A percentile compares a stretch with the other conserved stretches of the same genome.
Conservation (phyloP, 2,113 vertebrate species). For the Hydropotes inermis region DNA sequence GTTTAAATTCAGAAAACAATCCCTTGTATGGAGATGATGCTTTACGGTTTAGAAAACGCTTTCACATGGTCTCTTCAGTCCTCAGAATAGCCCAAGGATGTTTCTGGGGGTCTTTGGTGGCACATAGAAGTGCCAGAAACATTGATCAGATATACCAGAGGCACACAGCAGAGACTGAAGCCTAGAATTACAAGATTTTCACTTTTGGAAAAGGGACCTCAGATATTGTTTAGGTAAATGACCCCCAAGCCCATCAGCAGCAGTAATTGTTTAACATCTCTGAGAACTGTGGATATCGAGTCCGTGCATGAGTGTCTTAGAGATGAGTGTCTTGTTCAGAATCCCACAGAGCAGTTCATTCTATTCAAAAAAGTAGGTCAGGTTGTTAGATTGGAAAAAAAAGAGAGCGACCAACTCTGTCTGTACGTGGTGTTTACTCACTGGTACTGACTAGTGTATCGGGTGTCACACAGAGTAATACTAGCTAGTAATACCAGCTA, state of each 20-base stretch:
- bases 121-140: not conserved
- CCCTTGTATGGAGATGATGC: not conserved
- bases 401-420: not conserved
- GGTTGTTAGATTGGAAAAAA: not conserved
- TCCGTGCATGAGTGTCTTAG: not conserved
- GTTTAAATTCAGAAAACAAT: slow-evolving; percentile 35
- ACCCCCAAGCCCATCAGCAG: not conserved
- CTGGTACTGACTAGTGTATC: not conserved
- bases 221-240: not conserved
- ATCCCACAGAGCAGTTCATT: not conserved
- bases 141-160: not conserved
- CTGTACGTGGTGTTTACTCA: not conserved
- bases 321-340: not conserved
- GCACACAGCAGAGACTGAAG: not conserved
- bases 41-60: slow-evolving; percentile 1
- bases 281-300: not conserved
- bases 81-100: not conserved
- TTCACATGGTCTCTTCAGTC: not conserved
- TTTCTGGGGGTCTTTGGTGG: not conserved
- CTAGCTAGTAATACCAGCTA: not conserved
- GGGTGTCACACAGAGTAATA: not conserved
- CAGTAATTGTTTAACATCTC: not conserved
- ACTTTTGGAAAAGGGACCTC: slow-evolving; percentile 13
- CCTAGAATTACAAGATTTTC: not conserved
- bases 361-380: not conserved